phyloP scores from a whole-genome alignment of 2,888 invertebrate genomes.

The Corythucha ciliata region DNA sequence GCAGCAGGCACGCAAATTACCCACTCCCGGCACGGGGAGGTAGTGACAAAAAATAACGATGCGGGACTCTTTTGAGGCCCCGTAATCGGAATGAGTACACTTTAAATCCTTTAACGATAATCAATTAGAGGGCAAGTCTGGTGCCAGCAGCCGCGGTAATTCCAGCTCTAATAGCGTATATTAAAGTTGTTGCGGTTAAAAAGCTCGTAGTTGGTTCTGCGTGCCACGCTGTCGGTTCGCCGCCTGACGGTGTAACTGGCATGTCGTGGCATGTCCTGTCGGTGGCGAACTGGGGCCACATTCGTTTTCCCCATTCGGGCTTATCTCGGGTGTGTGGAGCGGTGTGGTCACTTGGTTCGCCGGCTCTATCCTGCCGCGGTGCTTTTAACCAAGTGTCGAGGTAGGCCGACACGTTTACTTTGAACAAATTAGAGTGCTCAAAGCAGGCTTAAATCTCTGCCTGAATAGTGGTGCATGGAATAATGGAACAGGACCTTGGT shows the following conservation, averaged over 20 bases:
- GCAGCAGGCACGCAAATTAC: slow-evolving; percentile 62
- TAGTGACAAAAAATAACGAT: slow-evolving; percentile 61
- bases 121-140: slow-evolving; percentile 53
- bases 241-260: slow-evolving; percentile 40
- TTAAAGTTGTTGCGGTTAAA: slow-evolving; percentile 62
- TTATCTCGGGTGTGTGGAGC: too few relatives aligned
- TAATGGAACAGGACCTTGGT: slow-evolving; percentile 56
- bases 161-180: slow-evolving; percentile 61
- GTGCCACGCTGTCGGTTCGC: slow-evolving; percentile 45
- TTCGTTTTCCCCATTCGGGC: too few relatives aligned
- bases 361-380: slow-evolving; percentile 40
- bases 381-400: slow-evolving; percentile 44
- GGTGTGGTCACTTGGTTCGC: slow-evolving; percentile 33
- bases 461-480: slow-evolving; percentile 52
- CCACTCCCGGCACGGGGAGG: slow-evolving; percentile 52
- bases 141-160: slow-evolving; percentile 64
- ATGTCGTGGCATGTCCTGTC: slow-evolving; percentile 34
- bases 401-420: slow-evolving; percentile 51
- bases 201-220: slow-evolving; percentile 50
- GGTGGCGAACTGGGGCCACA: slow-evolving; percentile 25
- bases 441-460: slow-evolving; percentile 46
- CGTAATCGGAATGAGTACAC: slow-evolving; percentile 50
- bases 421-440: slow-evolving; percentile 59
- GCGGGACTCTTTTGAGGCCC: slow-evolving; percentile 50
- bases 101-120: slow-evolving; percentile 52